Conservation (phyloP, 2,888 invertebrate genomes). For the Aplocera efformata region DNA sequence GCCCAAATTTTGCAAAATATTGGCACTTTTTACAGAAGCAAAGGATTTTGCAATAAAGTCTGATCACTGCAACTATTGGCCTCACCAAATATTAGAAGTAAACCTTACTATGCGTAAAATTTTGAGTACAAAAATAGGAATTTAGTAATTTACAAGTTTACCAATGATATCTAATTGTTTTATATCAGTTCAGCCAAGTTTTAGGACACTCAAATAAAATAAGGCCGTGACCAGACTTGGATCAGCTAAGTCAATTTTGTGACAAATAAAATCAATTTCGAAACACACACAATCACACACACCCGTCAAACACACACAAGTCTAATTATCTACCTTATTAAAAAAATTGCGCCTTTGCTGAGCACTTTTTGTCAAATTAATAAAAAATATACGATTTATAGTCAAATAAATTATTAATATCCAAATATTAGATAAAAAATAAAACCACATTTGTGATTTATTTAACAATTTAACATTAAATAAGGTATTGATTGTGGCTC, state of each 20-base stretch:
- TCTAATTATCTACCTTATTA: slow-evolving; percentile 10
- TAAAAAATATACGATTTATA: slow-evolving; percentile 24
- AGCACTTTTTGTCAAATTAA: slow-evolving; percentile 25
- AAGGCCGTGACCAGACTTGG: slow-evolving; percentile 1
- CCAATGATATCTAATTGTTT: background rate
- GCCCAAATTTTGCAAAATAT: slow-evolving; percentile 37
- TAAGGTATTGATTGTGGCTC: slow-evolving; percentile 11
- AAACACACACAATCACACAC: slow-evolving; percentile 9
- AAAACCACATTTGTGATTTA: slow-evolving; percentile 20
- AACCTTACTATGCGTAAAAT: background rate
- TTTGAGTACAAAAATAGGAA: slow-evolving; percentile 7
- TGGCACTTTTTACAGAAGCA: slow-evolving; percentile 38
- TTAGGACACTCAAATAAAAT: slow-evolving; percentile 2
- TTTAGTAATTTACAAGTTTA: background rate
- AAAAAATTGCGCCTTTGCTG: slow-evolving; percentile 26
- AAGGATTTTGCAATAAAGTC: slow-evolving; percentile 15
- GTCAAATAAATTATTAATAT: slow-evolving; percentile 30
- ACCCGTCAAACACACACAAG: slow-evolving; percentile 10
- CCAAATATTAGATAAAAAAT: slow-evolving; percentile 25
- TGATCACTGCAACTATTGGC: slow-evolving; percentile 7
- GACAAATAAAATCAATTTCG: slow-evolving; percentile 26
- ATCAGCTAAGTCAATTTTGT: slow-evolving; percentile 25
- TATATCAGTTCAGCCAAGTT: background rate
- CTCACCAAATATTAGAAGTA: background rate
- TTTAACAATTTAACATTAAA: slow-evolving; percentile 12